Percentiles rank a stretch among this genome's conserved stretches.
Evolutionary conservation across 2,113 vertebrate genomes (phyloP).

Genomic region (Chauna torquata): DNA sequence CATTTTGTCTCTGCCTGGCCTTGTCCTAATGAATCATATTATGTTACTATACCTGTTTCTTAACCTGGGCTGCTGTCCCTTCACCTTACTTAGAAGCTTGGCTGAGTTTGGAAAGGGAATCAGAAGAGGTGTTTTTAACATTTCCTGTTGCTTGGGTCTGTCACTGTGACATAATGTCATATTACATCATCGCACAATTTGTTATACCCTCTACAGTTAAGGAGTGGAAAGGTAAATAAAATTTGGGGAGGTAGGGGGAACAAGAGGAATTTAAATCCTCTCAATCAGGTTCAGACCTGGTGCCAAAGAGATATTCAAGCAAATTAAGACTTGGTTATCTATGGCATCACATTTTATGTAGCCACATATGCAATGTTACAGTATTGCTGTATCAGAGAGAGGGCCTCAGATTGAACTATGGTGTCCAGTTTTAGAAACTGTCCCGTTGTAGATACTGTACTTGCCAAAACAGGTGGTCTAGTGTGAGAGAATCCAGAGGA

Average conservation of each 20-base stretch:
- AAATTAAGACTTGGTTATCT: too few relatives aligned
- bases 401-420: too few relatives aligned
- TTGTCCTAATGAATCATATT: neutral
- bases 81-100: neutral
- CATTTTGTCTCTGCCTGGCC: neutral
- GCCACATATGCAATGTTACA: too few relatives aligned
- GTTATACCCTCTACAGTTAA: neutral
- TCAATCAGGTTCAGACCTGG: neutral
- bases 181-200: neutral
- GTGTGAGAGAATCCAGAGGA: too few relatives aligned
- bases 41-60: neutral
- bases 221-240: neutral
- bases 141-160: neutral
- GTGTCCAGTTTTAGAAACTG: too few relatives aligned
- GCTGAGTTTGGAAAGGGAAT: neutral
- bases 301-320: neutral
- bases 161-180: neutral
- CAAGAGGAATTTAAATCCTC: neutral
- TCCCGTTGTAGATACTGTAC: too few relatives aligned
- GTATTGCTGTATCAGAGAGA: too few relatives aligned
- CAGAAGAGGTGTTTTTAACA: neutral
- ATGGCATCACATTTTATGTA: too few relatives aligned
- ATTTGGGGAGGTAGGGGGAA: rapidly evolving
- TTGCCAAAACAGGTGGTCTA: too few relatives aligned
- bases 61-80: neutral